phyloP scores from a whole-genome alignment of 1,140 invertebrate species.

The Atta cephalotes region DNA sequence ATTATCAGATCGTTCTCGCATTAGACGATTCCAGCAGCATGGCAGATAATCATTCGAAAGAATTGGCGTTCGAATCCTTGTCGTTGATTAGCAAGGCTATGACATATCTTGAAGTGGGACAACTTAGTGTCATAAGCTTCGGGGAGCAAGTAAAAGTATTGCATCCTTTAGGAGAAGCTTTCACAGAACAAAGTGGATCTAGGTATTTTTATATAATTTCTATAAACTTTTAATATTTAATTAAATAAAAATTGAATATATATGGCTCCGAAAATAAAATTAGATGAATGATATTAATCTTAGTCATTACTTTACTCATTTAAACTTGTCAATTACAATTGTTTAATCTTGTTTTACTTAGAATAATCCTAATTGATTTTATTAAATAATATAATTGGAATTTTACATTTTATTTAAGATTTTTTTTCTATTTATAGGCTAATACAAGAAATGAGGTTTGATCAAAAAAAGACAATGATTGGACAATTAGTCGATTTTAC shows the following conservation, averaged over 20 bases:
- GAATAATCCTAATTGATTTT: not conserved
- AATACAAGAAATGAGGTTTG: constrained; percentile 92
- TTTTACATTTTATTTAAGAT: not conserved
- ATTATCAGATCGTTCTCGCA: constrained; percentile 98
- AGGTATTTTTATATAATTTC: constrained; percentile 83
- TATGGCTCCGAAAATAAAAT: not conserved
- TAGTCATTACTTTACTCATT: not conserved
- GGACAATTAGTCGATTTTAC: constrained; percentile 93
- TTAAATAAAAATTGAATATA: not conserved
- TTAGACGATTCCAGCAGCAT: constrained; percentile 99
- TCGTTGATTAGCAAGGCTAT: constrained; percentile 97
- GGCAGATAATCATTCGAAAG: constrained; percentile 95
- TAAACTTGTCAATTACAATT: not conserved
- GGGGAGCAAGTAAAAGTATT: constrained; percentile 94
- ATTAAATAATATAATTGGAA: not conserved
- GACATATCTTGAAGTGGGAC: constrained; percentile 96
- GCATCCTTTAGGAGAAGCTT: constrained; percentile 94
- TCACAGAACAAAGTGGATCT: constrained; percentile 93
- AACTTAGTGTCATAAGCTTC: constrained; percentile 96
- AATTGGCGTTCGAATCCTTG: constrained; percentile 97
- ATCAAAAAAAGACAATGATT: constrained; percentile 93
- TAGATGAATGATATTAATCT: not conserved
- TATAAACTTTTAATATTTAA: constrained; percentile 18
- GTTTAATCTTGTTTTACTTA: not conserved
- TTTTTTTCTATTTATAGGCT: constrained; percentile 83